Evolutionary conservation across 2,888 invertebrate genomes (phyloP).

Genomic region (Dryocosmus kuriphilus): DNA sequence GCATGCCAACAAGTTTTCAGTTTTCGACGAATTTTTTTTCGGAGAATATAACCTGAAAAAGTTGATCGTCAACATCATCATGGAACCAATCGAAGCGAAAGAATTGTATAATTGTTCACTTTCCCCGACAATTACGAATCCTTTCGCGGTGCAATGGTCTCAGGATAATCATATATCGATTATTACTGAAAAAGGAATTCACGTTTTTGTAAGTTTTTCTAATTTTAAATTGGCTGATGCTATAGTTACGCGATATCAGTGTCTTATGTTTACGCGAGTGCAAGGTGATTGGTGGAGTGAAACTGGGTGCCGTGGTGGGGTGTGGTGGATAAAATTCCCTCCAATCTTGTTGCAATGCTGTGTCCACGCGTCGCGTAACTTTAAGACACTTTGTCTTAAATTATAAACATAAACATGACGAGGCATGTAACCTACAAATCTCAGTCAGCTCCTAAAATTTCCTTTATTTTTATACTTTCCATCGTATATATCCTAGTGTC

Average conservation of each 20-base stretch:
- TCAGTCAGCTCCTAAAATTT: too few species aligned
- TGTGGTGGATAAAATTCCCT: too few species aligned
- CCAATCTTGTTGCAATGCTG: too few species aligned
- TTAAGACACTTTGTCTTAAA: neutral
- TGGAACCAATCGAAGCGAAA: constrained; percentile 5
- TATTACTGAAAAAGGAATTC: constrained; percentile 72
- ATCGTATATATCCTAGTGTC: too few species aligned
- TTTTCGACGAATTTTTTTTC: too few species aligned
- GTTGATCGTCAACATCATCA: neutral
- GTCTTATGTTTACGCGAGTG: neutral
- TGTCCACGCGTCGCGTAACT: too few species aligned
- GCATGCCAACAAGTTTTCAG: neutral
- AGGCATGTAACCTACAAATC: too few species aligned
- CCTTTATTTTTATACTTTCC: too few species aligned
- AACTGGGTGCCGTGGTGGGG: too few species aligned
- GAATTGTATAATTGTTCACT: constrained; percentile 37
- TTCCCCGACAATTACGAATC: constrained; percentile 1
- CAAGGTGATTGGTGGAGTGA: too few species aligned
- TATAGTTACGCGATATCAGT: too few species aligned
- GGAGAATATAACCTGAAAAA: too few species aligned
- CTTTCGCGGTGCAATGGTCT: constrained; percentile 68
- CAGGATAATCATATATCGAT: constrained; percentile 74
- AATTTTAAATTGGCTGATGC: neutral
- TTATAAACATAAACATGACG: neutral
- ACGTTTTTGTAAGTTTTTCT: constrained; percentile 71